These are phyloP conservation scores for Takifugu ocellatus DNA, from an alignment of 2,797 vertebrate genomes.

Conservation along the genomic window DNA sequence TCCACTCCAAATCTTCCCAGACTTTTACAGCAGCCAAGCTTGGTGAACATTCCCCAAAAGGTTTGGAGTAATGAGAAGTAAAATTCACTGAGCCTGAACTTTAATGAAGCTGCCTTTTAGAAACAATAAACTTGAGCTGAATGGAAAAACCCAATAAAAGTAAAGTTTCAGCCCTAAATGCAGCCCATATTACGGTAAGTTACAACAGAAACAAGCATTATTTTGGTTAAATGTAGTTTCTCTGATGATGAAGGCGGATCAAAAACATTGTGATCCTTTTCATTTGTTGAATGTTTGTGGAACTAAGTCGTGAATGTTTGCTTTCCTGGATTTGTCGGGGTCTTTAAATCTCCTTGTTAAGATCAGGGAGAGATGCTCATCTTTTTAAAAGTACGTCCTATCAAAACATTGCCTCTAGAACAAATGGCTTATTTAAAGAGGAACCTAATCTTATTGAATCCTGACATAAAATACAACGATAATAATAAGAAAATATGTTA, in stretches of 20 bases:
- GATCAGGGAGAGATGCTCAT: not conserved
- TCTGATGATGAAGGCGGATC: not conserved
- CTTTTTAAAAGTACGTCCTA: not conserved
- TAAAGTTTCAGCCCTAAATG: not conserved
- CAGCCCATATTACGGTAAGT: too few species aligned
- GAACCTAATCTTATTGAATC: not conserved
- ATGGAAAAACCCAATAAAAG: slow-evolving; percentile 28
- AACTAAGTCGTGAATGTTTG: too few species aligned
- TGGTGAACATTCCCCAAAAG: not conserved
- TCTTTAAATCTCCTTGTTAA: not conserved
- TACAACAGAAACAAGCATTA: too few species aligned
- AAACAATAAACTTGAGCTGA: slow-evolving; percentile 24
- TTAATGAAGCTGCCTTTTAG: slow-evolving; percentile 3
- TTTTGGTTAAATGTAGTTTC: too few species aligned
- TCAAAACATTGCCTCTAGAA: not conserved
- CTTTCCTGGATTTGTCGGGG: too few species aligned
- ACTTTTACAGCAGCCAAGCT: slow-evolving; percentile 19
- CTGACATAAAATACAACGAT: not conserved
- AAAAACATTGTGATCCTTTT: not conserved
- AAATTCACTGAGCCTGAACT: slow-evolving; percentile 1
- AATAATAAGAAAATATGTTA: not conserved
- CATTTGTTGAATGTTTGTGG: too few species aligned
- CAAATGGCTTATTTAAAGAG: not conserved
- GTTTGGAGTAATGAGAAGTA: too few species aligned
- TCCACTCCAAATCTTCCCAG: not conserved